Evolutionary conservation across 2,888 invertebrate species (phyloP).

Genomic region (Leptinotarsa peninsularis): DNA sequence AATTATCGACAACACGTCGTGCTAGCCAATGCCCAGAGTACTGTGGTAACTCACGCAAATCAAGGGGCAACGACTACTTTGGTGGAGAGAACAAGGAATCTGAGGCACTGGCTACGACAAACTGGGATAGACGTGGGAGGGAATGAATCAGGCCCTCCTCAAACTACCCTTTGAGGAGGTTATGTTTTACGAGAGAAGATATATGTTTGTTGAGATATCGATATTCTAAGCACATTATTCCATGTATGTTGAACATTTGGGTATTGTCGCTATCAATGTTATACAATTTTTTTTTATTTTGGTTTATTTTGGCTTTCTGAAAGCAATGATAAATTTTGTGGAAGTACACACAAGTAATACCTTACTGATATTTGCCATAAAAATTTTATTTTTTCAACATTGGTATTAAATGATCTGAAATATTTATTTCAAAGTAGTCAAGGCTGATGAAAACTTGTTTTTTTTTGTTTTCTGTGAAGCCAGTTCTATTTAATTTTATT

Average conservation of each 20-base stretch:
- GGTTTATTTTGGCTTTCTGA: neutral
- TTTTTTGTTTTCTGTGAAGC: too few relatives aligned
- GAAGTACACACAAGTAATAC: neutral
- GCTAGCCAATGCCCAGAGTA: slow-evolving; percentile 66
- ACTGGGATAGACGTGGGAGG: slow-evolving; percentile 58
- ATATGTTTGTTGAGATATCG: slow-evolving; percentile 11
- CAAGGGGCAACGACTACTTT: slow-evolving; percentile 72
- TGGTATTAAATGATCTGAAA: neutral
- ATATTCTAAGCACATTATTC: slow-evolving; percentile 11
- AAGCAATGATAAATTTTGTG: neutral
- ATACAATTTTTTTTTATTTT: neutral
- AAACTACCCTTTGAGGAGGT: slow-evolving; percentile 45
- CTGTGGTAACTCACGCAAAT: slow-evolving; percentile 64
- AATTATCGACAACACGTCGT: slow-evolving; percentile 70
- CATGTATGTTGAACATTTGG: neutral
- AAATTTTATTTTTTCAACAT: neutral
- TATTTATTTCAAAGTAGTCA: too few relatives aligned
- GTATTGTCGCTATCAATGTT: neutral
- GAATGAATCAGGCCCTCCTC: slow-evolving; percentile 51
- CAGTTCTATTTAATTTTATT: too few relatives aligned
- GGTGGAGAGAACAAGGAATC: slow-evolving; percentile 74
- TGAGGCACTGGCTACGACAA: slow-evolving; percentile 77
- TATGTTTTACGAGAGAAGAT: neutral
- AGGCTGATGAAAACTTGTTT: too few relatives aligned
- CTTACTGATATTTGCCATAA: neutral